Conservation (phyloP, 2,113 vertebrate species). For the Synchiropus splendidus region DNA sequence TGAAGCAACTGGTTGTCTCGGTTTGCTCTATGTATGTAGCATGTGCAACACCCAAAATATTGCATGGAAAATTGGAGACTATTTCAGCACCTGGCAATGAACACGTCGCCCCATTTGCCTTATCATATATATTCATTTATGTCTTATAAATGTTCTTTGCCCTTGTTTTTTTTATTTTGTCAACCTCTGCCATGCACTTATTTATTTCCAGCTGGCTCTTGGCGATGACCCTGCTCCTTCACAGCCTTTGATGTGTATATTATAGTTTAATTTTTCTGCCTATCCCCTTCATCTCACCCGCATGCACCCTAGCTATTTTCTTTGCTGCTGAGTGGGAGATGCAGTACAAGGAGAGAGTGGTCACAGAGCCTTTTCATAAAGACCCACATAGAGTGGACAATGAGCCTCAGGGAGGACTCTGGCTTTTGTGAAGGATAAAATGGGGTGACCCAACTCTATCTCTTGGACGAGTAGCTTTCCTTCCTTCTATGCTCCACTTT, state of each 20-base stretch:
- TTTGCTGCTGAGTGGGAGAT: constrained; percentile 40
- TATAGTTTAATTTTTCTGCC: constrained; percentile 31
- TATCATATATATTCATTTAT: too few species aligned
- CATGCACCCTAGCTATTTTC: constrained; percentile 34
- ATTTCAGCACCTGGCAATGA: too few species aligned
- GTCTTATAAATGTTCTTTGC: too few species aligned
- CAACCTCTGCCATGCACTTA: constrained; percentile 5
- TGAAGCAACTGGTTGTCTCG: too few species aligned
- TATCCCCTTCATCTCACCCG: constrained; percentile 36
- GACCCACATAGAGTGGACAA: constrained; percentile 66
- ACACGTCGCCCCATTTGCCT: too few species aligned
- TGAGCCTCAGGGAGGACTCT: constrained; percentile 62
- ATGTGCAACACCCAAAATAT: too few species aligned
- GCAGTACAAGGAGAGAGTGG: constrained; percentile 50
- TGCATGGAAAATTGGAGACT: too few species aligned
- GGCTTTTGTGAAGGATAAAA: constrained; percentile 64
- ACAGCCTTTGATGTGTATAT: constrained; percentile 51
- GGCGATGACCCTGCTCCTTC: constrained; percentile 21
- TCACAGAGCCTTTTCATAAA: constrained; percentile 57
- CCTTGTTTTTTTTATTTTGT: constrained; percentile 3
- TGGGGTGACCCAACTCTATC: constrained; percentile 61
- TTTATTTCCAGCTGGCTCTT: constrained; percentile 27
- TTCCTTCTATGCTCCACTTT: constrained; percentile 47
- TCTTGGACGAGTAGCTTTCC: constrained; percentile 11
- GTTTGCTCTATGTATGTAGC: too few species aligned